Evolutionary conservation across 2,888 invertebrate species (phyloP).

Genomic region (Drosophila phalerata): DNA sequence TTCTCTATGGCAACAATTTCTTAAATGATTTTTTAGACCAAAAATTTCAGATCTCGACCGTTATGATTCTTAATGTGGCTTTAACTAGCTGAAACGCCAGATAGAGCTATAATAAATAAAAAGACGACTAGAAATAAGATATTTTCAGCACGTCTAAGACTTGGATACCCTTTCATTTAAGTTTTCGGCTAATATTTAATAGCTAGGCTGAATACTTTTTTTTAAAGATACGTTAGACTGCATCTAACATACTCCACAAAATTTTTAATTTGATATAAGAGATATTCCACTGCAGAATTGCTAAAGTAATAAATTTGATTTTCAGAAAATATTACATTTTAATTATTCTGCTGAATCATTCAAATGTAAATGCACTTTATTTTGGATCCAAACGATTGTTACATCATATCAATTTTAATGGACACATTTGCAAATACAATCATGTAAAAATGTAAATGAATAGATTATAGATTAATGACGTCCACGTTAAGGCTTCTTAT

Average conservation of each 20-base stretch:
- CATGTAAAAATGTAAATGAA: slow-evolving; percentile 19
- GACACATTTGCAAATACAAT: slow-evolving; percentile 18
- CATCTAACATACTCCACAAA: background rate
- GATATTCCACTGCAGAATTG: background rate
- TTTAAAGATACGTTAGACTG: too few relatives aligned
- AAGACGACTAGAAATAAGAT: too few relatives aligned
- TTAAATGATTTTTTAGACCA: too few relatives aligned
- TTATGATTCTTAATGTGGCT: too few relatives aligned
- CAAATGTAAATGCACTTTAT: slow-evolving; percentile 22
- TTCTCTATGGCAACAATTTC: too few relatives aligned
- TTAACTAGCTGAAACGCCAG: background rate
- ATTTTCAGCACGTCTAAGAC: too few relatives aligned
- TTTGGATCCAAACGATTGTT: slow-evolving; percentile 4
- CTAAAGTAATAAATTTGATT: background rate
- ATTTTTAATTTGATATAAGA: background rate
- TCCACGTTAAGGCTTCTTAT: slow-evolving; percentile 83
- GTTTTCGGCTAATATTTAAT: too few relatives aligned
- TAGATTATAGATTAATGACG: slow-evolving; percentile 77
- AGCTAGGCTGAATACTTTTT: too few relatives aligned
- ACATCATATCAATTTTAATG: slow-evolving; percentile 15
- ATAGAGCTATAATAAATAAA: background rate
- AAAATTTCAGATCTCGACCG: too few relatives aligned
- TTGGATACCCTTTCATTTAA: too few relatives aligned
- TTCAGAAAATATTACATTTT: background rate
- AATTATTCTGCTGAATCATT: background rate